A percentile compares a stretch with the other conserved stretches of the same genome.
Evolutionary conservation across 2,797 vertebrate genomes (phyloP).

Genomic region (Remorina albescens): DNA sequence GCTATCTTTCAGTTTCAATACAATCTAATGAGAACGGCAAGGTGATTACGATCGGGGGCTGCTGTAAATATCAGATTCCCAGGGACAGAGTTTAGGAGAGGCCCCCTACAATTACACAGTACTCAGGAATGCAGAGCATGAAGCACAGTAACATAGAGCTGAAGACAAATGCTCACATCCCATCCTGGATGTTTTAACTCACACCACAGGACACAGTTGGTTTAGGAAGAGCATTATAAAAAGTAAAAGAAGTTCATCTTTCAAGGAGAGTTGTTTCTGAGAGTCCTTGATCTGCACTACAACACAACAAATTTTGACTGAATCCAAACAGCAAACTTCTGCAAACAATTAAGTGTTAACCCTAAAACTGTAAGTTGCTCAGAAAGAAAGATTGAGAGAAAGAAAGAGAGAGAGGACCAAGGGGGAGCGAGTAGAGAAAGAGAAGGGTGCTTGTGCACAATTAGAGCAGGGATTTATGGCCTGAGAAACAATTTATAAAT

Average conservation of each 20-base stretch:
- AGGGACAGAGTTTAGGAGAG: conserved; percentile 86
- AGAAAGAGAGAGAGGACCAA: conserved; percentile 27
- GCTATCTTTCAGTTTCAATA: conserved; percentile 79
- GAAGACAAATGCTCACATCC: conserved; percentile 60
- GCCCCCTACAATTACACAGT: conserved; percentile 90
- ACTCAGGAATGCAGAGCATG: conserved; percentile 87
- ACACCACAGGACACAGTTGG: conserved; percentile 25
- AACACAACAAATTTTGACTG: conserved; percentile 65
- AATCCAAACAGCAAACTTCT: conserved; percentile 82
- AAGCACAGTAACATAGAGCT: conserved; percentile 65
- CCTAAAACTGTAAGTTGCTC: conserved; percentile 77
- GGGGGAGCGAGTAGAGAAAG: conserved; percentile 68
- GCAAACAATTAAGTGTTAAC: conserved; percentile 90
- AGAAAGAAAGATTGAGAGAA: conserved; percentile 48
- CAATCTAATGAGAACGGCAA: conserved; percentile 74
- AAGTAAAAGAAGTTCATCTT: conserved; percentile 60
- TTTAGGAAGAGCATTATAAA: conserved; percentile 22
- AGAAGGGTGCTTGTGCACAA: conserved; percentile 87
- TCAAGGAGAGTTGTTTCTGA: conserved; percentile 52
- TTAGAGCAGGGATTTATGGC: conserved; percentile 95
- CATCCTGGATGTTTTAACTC: conserved; percentile 47
- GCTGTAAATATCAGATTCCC: conserved; percentile 90
- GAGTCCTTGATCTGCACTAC: conserved; percentile 53
- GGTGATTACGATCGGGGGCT: conserved; percentile 82
- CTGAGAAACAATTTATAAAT: conserved; percentile 94